Base-by-base conservation (phyloP, 92 coral and sea anemone genomes). In the Plumapathes pennacea region DNA sequence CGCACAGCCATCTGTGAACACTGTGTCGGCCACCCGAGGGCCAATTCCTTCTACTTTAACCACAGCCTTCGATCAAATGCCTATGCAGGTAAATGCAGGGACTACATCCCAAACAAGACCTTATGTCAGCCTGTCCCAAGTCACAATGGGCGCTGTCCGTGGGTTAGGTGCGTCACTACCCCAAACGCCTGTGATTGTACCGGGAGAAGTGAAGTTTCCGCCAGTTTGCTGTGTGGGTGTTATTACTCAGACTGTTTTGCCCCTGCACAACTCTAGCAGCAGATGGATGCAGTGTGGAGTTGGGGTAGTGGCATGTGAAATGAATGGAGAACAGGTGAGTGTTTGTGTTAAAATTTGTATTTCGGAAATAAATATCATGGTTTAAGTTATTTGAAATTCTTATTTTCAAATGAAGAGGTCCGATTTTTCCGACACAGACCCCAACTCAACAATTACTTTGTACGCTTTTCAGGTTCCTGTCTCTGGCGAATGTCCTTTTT, bases 231-330 rank as follows among this genome's bases (percentile, higher is more conserved):
- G 96, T 74, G 96, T 85, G 10, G 94, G 94, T 4, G 82, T 85
- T 22, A 67, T 85, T 12, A 85, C 96, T 5, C 83, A 81, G 22
- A 83, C 95, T 32, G 64, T 72, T 24, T 67, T 94, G 19, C 78
- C 96, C 3, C 72, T 94, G 19, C 92, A 94, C 56, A 94, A 94
- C 70, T 83, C 96, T 22, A 94, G 96, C 45, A 79, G 94, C 40
- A 80, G 83, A 58, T 94, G 96, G 96, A 84, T 88, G 57, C 82
- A 89, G 54, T 94, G 99, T 49, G 85, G 78, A 59, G 83, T 89
- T 15, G 76, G 53, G 36, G 76, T 85, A 9, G 78, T 82, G 13
- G 54, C 48, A 41, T 94, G 90, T 42, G 74, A 74, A 32, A 71
- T 75, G 3, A 89, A 89, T 60, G 94, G 96, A 28, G 81, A 79